Percentiles rank a stretch among this genome's conserved stretches.
Conservation (phyloP, 2,888 invertebrate genomes). For the Syrphus vitripennis region DNA sequence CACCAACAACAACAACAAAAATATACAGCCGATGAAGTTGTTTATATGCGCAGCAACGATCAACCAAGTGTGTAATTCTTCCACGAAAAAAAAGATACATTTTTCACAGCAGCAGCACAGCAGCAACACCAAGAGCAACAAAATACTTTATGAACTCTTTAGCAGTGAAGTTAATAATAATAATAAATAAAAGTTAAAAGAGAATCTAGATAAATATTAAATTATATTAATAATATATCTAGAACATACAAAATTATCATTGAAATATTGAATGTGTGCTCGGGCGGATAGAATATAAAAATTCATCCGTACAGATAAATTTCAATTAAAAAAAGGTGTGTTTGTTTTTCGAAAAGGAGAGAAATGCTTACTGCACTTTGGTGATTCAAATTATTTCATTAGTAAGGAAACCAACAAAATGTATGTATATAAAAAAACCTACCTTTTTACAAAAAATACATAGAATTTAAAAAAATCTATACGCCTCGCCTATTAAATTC, state of each 20-base stretch:
- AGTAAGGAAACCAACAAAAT: slow-evolving; percentile 9
- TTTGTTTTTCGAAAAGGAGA: slow-evolving; percentile 23
- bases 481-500: slow-evolving; percentile 46
- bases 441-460: not conserved
- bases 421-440: slow-evolving; percentile 41
- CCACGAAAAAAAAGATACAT: slow-evolving; percentile 5
- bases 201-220: slow-evolving; percentile 46
- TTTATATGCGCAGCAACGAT: slow-evolving; percentile 27
- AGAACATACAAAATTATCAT: not conserved
- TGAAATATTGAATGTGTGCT: not conserved
- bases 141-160: not conserved
- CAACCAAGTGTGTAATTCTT: slow-evolving; percentile 35
- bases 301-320: too few species aligned
- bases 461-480: not conserved
- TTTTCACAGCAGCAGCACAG: slow-evolving; percentile 23
- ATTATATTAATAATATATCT: slow-evolving; percentile 17
- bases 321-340: slow-evolving; percentile 34
- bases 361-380: not conserved
- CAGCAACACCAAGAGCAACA: not conserved
- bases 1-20: too few species aligned
- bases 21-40: slow-evolving; percentile 38
- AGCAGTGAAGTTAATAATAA: not conserved
- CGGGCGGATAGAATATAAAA: not conserved
- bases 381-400: not conserved
- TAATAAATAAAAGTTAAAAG: too few species aligned